phyloP scores from a whole-genome alignment of 2,888 invertebrate genomes.

The Pelosia muscerda region DNA sequence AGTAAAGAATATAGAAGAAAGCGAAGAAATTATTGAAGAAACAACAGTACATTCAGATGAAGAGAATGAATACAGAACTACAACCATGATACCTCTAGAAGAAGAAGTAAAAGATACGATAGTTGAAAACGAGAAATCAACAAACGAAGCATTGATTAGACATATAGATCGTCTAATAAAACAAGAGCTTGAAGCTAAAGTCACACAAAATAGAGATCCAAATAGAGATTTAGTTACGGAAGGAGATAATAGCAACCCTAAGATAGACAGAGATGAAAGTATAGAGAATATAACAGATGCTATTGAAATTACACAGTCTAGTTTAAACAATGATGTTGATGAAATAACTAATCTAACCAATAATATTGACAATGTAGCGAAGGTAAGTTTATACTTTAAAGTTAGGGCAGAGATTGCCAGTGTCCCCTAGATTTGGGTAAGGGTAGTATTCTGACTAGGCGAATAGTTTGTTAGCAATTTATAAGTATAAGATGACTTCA shows the following conservation, averaged over 20 bases:
- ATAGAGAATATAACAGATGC: constrained; percentile 40
- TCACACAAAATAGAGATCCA: background rate
- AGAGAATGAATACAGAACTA: constrained; percentile 39
- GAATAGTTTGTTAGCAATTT: constrained; percentile 1
- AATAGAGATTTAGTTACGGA: background rate
- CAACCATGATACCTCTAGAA: constrained; percentile 25
- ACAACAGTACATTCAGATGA: constrained; percentile 34
- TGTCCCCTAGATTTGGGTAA: constrained; percentile 7
- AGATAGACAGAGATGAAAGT: constrained; percentile 22
- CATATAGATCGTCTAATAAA: constrained; percentile 11
- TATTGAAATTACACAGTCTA: constrained; percentile 41
- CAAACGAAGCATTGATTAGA: constrained; percentile 6
- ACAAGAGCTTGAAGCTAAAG: constrained; percentile 8
- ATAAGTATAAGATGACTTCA: background rate
- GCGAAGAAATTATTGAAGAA: constrained; percentile 30
- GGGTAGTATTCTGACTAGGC: background rate
- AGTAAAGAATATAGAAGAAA: constrained; percentile 29
- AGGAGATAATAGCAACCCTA: background rate
- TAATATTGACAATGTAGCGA: constrained; percentile 45
- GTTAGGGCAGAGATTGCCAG: constrained; percentile 2
- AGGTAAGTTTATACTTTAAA: constrained; percentile 34
- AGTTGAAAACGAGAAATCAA: background rate
- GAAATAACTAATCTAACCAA: constrained; percentile 49
- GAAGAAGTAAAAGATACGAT: constrained; percentile 9
- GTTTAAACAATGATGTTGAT: constrained; percentile 61